Base-by-base conservation (phyloP, 2,888 invertebrate species). In the Scrobipalpa costella region DNA sequence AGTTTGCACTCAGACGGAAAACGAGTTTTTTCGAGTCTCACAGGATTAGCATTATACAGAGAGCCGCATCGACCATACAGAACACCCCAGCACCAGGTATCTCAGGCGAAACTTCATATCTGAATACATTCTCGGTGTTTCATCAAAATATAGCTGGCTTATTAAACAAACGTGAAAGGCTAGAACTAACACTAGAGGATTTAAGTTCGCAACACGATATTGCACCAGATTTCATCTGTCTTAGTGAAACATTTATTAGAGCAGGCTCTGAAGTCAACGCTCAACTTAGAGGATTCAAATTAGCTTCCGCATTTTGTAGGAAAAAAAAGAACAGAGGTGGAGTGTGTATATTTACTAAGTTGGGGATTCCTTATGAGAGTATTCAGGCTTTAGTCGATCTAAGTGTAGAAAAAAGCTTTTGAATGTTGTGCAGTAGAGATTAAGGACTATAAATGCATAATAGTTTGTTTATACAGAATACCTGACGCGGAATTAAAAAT, bases 11-110 rank as follows among this genome's bases (percentile, higher is more conserved):
- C n/a, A 11, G 3, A n/a, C 11, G 2, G 5, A n/a, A n/a, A n/a
- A n/a, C n/a, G n/a, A n/a, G n/a, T n/a, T n/a, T n/a, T 44, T 44
- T 44, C 44, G 44, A 44, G 44, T 44, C 44, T 44, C n/a, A 44
- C n/a, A 9, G 11, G 11, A n/a, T 7, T 44, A 44, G 34, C 34
- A 34, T 7, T 7, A 34, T 34, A 34, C 34, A 7, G 6, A 34
- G 34, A 34, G 7, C 34, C 5, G 6, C 34, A 44, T 7, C 5
- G 11, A 6, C 44, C 44, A 44, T 9, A 13, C n/a, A 9, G 2
- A 9, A 44, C 44, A 7, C 44, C 5, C 44, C 44, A 44, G n/a
- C 11, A 44, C n/a, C 11, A 13, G n/a, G n/a, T n/a, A n/a, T n/a
- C n/a, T n/a, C n/a, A n/a, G n/a, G n/a, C n/a, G n/a, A n/a, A n/a